These are phyloP conservation scores for Peromyscus californicus DNA, from an alignment of 2,113 vertebrate species.

Conservation along the genomic window DNA sequence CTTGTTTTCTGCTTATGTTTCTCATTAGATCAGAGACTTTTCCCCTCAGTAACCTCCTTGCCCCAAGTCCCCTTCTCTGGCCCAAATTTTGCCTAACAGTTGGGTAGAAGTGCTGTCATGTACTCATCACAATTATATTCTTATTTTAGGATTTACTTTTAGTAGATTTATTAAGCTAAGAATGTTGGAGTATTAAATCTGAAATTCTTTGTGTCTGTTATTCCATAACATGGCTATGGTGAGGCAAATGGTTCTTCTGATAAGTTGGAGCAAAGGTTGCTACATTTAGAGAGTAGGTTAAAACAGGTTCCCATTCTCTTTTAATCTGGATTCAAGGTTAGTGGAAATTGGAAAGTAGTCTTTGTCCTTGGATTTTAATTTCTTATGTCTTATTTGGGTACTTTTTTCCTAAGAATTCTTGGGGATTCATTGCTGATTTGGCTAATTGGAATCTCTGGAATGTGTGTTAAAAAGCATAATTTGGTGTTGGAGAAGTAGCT, in stretches of 20 bases:
- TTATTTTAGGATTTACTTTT: constrained; percentile 48
- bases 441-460: constrained; percentile 14
- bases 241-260: neutral
- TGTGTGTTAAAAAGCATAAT: constrained; percentile 31
- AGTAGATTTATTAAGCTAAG: constrained; percentile 22
- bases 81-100: neutral
- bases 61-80: neutral
- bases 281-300: constrained; percentile 31
- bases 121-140: constrained; percentile 10
- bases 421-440: neutral
- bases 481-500: neutral
- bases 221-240: neutral
- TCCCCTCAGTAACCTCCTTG: neutral
- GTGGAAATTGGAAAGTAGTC: constrained; percentile 3
- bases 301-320: neutral
- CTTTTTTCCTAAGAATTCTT: constrained; percentile 38
- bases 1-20: neutral
- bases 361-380: constrained; percentile 45
- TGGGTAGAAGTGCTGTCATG: neutral
- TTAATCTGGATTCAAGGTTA: constrained; percentile 7
- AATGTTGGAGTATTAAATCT: neutral
- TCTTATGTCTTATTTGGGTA: constrained; percentile 24
- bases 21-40: neutral
- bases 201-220: constrained; percentile 6
- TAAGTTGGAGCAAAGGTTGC: neutral